Percentiles rank a stretch among this genome's conserved stretches.
phyloP scores from a whole-genome alignment of 2,797 vertebrate species.

The Chanos chanos region DNA sequence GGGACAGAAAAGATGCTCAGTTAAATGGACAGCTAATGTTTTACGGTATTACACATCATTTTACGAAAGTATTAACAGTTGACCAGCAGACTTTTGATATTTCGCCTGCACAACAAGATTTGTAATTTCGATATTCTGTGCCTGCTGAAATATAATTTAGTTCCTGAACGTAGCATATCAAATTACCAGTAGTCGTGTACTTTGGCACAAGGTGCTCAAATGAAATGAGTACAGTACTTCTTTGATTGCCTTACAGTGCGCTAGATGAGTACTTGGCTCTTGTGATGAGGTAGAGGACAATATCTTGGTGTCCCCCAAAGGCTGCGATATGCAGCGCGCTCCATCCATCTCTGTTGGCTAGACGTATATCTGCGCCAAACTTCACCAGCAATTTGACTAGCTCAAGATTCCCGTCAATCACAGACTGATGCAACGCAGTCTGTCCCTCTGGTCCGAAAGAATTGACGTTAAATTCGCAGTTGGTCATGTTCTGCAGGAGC shows the following conservation, averaged over 20 bases:
- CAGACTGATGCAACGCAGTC: conserved; percentile 95
- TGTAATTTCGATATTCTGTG: conserved; percentile 31
- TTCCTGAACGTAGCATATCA: conserved; percentile 9
- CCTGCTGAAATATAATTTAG: conserved; percentile 3
- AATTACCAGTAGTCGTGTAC: conserved; percentile 59
- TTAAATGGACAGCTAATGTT: too few relatives aligned
- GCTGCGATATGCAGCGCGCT: conserved; percentile 98
- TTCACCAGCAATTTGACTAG: conserved; percentile 96
- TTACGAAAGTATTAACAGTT: too few relatives aligned
- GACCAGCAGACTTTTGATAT: too few relatives aligned
- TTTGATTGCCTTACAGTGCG: conserved; percentile 75
- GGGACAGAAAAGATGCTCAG: too few relatives aligned
- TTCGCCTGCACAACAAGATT: too few relatives aligned
- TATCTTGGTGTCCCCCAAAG: conserved; percentile 97
- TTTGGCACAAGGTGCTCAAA: conserved; percentile 64
- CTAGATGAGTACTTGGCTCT: conserved; percentile 95
- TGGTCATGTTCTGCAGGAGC: conserved; percentile 92
- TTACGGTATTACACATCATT: too few relatives aligned
- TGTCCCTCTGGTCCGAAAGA: conserved; percentile 96
- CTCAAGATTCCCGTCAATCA: conserved; percentile 96
- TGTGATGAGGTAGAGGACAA: conserved; percentile 97
- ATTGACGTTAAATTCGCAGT: conserved; percentile 98
- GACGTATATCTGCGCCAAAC: conserved; percentile 93
- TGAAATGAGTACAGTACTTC: conserved; percentile 24
- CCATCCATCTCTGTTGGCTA: conserved; percentile 98